These are phyloP conservation scores for Drosophila aldrichi DNA, from an alignment of 2,888 invertebrate species.

Conservation along the genomic window DNA sequence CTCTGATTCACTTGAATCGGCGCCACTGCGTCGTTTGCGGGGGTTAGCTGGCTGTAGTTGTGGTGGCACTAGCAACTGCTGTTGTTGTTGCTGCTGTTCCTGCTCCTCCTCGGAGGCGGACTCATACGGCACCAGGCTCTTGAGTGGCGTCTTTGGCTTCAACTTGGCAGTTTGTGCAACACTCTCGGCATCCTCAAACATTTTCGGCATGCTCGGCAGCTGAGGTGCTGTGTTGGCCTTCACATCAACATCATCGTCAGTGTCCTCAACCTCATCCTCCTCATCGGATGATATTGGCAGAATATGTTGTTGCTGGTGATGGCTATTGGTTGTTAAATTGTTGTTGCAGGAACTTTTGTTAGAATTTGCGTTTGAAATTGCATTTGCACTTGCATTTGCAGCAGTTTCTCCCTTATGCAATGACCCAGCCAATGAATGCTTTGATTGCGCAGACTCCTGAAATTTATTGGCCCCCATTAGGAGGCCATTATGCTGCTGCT, in stretches of 20 bases:
- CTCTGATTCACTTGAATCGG: conserved; percentile 63
- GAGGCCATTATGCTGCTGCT: conserved; percentile 62
- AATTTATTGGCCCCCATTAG: conserved; percentile 70
- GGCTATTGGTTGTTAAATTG: conserved; percentile 40
- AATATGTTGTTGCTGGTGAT: conserved; percentile 60
- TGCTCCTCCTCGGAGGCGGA: conserved; percentile 86
- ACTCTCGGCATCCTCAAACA: conserved; percentile 58
- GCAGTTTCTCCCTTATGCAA: conserved; percentile 71
- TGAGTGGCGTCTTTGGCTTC: conserved; percentile 71
- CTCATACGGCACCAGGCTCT: conserved; percentile 87
- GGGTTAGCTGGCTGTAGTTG: conserved; percentile 46
- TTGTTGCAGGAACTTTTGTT: conserved; percentile 79
- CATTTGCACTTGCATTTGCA: conserved; percentile 61
- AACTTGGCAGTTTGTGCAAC: conserved; percentile 56
- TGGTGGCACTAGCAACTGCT: conserved; percentile 10
- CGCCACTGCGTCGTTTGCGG: conserved; percentile 70
- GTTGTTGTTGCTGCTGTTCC: conserved; percentile 23
- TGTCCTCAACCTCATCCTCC: conserved; percentile 55
- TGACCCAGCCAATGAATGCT: conserved; percentile 72
- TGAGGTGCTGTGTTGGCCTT: conserved; percentile 62
- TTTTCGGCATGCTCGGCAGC: conserved; percentile 85
- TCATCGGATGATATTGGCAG: conserved; percentile 73
- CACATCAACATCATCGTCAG: conserved; percentile 63
- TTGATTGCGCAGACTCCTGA: conserved; percentile 74
- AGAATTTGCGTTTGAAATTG: conserved; percentile 37